Evolutionary conservation across 2,113 vertebrate species (phyloP), one percentile per base, ranked within the genome.

Genomic region (Odobenus rosmarus): DNA sequence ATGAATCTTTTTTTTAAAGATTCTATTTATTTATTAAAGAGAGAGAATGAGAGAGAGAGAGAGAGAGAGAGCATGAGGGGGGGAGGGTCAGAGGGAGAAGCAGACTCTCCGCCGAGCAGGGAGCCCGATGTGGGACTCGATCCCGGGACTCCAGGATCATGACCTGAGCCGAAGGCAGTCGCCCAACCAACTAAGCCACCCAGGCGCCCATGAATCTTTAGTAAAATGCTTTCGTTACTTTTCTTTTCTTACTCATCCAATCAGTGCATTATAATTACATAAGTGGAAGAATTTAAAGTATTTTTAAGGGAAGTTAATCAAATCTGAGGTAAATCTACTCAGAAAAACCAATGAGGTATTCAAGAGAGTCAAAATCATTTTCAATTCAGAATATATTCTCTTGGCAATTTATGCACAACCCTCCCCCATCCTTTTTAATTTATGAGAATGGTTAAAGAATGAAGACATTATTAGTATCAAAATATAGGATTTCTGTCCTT

Each of bases 361-460:
- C 18, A 93, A 81, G 21, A 64, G 26, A 88, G 18, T 89, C 42
- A 86, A 94, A 90, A 90, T 88, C 31, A 93, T 92, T 94, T 96
- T 85, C 26, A 84, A 90, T 42, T 97, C 53, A 96, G 8, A 97
- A 92, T 72, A 87, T 1, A 93, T 11, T 76, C 4, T 92, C n/a
- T 55, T 83, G 13, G 33, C 4, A 93, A 81, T 53, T 31, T 89
- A 13, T 49, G n/a, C 96, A 9, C 21, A 95, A 94, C 90, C 8
- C 31, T 21, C 5, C 14, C 1, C n/a, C 13, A 1, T 7, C 36
- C 6, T 51, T 77, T 90, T 88, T 21, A 23, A 74, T 83, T 18
- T 93, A 49, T 16, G 18, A 53, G 28, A 88, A 49, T 10, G 33
- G 15, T 67, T 92, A 93, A 94, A 92, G 55, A 74, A 89, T 55